Base-by-base conservation (phyloP, 2,888 invertebrate species). In the Clepsis dumicolana region DNA sequence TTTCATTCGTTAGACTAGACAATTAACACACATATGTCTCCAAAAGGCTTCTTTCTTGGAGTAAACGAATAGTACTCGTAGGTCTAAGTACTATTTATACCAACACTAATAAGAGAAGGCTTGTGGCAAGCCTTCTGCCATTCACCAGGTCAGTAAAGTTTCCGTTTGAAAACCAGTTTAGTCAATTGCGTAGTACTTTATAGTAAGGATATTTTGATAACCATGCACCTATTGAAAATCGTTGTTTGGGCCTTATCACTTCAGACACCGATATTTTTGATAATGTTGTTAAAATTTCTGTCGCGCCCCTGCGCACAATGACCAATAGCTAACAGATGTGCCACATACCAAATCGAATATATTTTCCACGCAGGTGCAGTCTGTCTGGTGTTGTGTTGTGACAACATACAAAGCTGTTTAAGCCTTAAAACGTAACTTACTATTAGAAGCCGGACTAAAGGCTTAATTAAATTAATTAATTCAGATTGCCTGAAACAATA, bases 91-190 rank as follows among this genome's bases (percentile, higher is more conserved):
- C n/a, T n/a, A n/a, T n/a, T n/a, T n/a, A n/a, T n/a, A n/a, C n/a
- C n/a, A n/a, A n/a, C n/a, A n/a, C n/a, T n/a, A n/a, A n/a, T n/a
- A 18, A 1, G 1, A 44, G 8, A 44, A 41, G 7, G 5, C 41
- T 41, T 12, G 16, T 24, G 24, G 21, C 50, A 50, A 44, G 44
- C 44, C 18, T 18, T 2, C 50, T 50, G 24, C 24, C 50, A 50
- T 50, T 50, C 50, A 24, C 50, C 24, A 50, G 10, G 24, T 50
- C 50, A 50, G 44, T 44, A 4, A 4, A 18, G 50, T 50, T 21
- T 50, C 50, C 50, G 50, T 14, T 50, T 21, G 0, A 12, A 50
- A 50, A 50, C 50, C 50, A 4, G 50, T 50, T 50, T 4, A 3
- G 3, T 14, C 3, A 21, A 50, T 24, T 50, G 44, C 44, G 44